These are phyloP conservation scores for Drosophila pseudotakahashii DNA, from an alignment of 2,888 invertebrate species.

Conservation along the genomic window DNA sequence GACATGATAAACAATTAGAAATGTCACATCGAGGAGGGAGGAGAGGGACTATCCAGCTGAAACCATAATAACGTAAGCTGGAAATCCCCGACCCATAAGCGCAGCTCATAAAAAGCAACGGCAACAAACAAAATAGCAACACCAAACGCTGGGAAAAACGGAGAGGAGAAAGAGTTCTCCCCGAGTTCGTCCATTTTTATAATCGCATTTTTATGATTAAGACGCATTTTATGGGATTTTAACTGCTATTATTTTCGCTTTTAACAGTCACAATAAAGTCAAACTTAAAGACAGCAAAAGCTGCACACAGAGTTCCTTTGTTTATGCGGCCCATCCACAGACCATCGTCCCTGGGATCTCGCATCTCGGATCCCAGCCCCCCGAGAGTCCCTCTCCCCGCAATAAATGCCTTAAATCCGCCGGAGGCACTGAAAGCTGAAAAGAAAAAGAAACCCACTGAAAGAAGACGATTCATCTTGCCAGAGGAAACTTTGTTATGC, in stretches of 20 bases:
- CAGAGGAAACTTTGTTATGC: conserved; percentile 51
- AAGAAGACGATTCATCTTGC: conserved; percentile 38
- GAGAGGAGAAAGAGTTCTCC: conserved; percentile 28
- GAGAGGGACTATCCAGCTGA: conserved; percentile 4
- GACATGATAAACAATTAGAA: conserved; percentile 69
- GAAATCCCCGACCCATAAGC: conserved; percentile 53
- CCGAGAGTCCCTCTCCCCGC: not conserved
- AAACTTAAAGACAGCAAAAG: conserved; percentile 76
- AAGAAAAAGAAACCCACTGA: conserved; percentile 11
- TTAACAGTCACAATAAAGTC: conserved; percentile 80
- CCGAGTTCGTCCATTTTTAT: conserved; percentile 69
- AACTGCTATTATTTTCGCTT: conserved; percentile 80
- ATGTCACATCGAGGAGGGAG: conserved; percentile 51
- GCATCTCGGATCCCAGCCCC: not conserved
- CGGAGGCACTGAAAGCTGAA: conserved; percentile 14
- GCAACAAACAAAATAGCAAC: conserved; percentile 40
- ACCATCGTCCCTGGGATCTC: not conserved
- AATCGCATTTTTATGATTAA: conserved; percentile 82
- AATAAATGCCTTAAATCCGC: conserved; percentile 31
- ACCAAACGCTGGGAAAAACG: conserved; percentile 19
- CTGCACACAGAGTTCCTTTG: conserved; percentile 65
- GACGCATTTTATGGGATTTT: conserved; percentile 80
- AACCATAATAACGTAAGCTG: conserved; percentile 66
- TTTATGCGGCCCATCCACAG: conserved; percentile 55
- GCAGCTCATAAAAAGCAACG: conserved; percentile 68